These are phyloP conservation scores for Pollenia griseotomentosa DNA, from an alignment of 2,888 invertebrate species.

Conservation along the genomic window DNA sequence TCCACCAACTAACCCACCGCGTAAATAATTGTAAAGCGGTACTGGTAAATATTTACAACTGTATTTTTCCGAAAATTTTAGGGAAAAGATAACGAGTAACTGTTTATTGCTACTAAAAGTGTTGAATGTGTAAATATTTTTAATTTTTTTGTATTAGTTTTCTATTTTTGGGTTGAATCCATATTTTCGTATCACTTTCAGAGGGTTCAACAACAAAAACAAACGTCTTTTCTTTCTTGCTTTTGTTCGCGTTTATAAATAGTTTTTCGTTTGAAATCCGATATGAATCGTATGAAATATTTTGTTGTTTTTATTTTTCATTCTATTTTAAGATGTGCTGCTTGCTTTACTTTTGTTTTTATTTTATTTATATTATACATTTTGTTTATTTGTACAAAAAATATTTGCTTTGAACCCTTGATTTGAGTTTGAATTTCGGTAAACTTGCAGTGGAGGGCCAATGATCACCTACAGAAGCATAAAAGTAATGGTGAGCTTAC, in stretches of 20 bases:
- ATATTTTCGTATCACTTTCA: slow-evolving; percentile 39
- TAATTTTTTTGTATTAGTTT: background rate
- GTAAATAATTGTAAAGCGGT: slow-evolving; percentile 53
- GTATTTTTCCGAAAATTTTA: slow-evolving; percentile 23
- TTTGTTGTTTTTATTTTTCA: slow-evolving; percentile 11
- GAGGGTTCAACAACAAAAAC: slow-evolving; percentile 34
- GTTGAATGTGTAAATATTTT: slow-evolving; percentile 52
- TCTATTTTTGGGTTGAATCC: background rate
- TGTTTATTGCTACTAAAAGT: slow-evolving; percentile 23
- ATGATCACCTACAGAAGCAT: slow-evolving; percentile 11
- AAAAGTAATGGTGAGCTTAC: too few relatives aligned
- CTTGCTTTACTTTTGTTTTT: slow-evolving; percentile 26
- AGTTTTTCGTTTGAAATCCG: slow-evolving; percentile 44
- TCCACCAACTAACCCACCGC: slow-evolving; percentile 32
- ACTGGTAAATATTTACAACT: slow-evolving; percentile 25
- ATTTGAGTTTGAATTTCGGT: slow-evolving; percentile 18
- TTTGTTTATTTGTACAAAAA: slow-evolving; percentile 54
- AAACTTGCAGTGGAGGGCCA: background rate
- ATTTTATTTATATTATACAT: slow-evolving; percentile 6
- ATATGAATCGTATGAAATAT: slow-evolving; percentile 38
- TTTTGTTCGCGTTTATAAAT: slow-evolving; percentile 20
- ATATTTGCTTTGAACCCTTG: slow-evolving; percentile 38
- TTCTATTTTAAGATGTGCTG: slow-evolving; percentile 3
- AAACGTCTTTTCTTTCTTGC: background rate
- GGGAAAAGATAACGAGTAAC: slow-evolving; percentile 37